Conservation (phyloP, 64 coral and sea anemone genomes). For the Stylophora pistillata region DNA sequence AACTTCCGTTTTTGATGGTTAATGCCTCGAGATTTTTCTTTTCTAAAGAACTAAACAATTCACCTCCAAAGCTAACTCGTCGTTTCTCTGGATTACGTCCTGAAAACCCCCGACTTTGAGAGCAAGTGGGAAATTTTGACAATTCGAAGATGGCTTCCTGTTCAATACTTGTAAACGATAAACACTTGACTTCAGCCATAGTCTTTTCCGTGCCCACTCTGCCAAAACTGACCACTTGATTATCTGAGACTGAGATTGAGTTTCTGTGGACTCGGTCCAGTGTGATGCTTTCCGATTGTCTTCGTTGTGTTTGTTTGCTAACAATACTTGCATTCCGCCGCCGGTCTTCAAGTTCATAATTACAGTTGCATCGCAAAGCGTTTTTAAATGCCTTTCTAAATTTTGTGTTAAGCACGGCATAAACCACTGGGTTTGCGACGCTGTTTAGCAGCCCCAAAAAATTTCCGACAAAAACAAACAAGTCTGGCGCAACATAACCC, state of each 20-base stretch:
- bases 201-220: background rate
- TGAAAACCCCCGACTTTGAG: background rate
- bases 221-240: background rate
- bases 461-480: constrained; percentile 82
- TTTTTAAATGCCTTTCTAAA: constrained; percentile 82
- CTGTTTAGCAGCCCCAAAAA: constrained; percentile 78
- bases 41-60: background rate
- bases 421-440: constrained; percentile 79
- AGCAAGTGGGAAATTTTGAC: background rate
- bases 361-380: constrained; percentile 73
- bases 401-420: constrained; percentile 75
- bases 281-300: constrained; percentile 4
- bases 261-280: constrained; percentile 4
- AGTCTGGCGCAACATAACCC: constrained; percentile 37
- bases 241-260: background rate
- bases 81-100: background rate
- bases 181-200: background rate
- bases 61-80: constrained; percentile 10
- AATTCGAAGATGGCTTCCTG: background rate
- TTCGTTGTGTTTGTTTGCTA: constrained; percentile 13
- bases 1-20: background rate
- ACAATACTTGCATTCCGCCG: constrained; percentile 52
- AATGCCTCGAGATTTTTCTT: background rate
- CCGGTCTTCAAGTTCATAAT: constrained; percentile 71
- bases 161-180: constrained; percentile 21